phyloP scores from a whole-genome alignment of 2,797 vertebrate genomes.

The Paedocypris micromegethes region DNA sequence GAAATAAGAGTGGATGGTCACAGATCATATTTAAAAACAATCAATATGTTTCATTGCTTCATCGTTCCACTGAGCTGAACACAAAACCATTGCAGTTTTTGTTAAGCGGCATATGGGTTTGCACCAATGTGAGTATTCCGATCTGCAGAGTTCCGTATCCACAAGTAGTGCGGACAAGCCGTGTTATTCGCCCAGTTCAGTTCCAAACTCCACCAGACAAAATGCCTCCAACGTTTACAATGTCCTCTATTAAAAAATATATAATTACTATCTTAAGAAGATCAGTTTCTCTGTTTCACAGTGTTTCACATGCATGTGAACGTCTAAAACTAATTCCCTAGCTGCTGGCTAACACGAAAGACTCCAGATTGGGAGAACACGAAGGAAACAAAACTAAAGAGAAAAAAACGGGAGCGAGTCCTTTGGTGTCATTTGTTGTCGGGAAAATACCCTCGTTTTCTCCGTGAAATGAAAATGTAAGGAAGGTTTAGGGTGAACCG shows the following conservation, averaged over 20 bases:
- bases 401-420: slow-evolving; percentile 27
- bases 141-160: slow-evolving; percentile 13
- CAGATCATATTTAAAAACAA: slow-evolving; percentile 23
- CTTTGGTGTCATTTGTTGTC: slow-evolving; percentile 42
- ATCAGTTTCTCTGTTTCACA: slow-evolving; percentile 41
- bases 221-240: slow-evolving; percentile 2
- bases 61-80: slow-evolving; percentile 23
- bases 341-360: slow-evolving; percentile 39
- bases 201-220: slow-evolving; percentile 22
- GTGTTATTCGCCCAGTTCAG: slow-evolving; percentile 21
- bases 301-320: slow-evolving; percentile 53
- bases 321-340: slow-evolving; percentile 40
- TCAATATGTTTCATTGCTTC: slow-evolving; percentile 21
- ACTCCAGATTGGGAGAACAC: slow-evolving; percentile 4
- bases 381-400: slow-evolving; percentile 14
- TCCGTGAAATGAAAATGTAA: slow-evolving; percentile 10
- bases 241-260: slow-evolving; percentile 45
- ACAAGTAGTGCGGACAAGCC: slow-evolving; percentile 6
- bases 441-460: neutral
- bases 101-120: slow-evolving; percentile 37
- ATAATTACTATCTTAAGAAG: slow-evolving; percentile 36
- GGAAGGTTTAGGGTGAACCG: neutral
- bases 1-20: slow-evolving; percentile 32
- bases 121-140: slow-evolving; percentile 25
- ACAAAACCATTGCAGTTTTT: slow-evolving; percentile 34